Evolutionary conservation across 1,140 invertebrate species (phyloP).

Genomic region (Danaus plexippus): DNA sequence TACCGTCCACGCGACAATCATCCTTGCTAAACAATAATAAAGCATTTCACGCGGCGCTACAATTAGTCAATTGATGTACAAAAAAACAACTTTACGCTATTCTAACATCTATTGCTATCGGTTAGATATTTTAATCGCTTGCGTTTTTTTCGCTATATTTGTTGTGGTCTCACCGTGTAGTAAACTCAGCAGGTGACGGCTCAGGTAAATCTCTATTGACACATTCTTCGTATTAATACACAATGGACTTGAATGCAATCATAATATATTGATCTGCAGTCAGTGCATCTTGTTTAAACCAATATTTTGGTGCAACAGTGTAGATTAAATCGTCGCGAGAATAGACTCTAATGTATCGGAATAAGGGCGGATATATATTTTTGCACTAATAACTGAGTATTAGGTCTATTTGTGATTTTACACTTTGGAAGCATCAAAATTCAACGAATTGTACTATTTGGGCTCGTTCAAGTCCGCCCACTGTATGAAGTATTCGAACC

Average conservation of each 20-base stretch:
- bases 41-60: conserved; percentile 49
- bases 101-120: conserved; percentile 4
- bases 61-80: conserved; percentile 11
- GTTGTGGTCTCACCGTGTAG: conserved; percentile 16
- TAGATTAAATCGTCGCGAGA: background rate
- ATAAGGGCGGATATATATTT: conserved; percentile 5
- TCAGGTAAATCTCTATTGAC: conserved; percentile 53
- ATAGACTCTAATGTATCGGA: conserved; percentile 6
- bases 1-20: conserved; percentile 4
- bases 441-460: conserved; percentile 20
- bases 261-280: conserved; percentile 40
- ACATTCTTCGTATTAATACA: conserved; percentile 37
- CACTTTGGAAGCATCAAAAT: conserved; percentile 20
- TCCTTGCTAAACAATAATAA: conserved; percentile 20
- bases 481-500: conserved; percentile 19
- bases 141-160: conserved; percentile 8
- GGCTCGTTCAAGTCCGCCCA: conserved; percentile 21
- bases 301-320: conserved; percentile 8
- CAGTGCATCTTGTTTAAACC: conserved; percentile 26
- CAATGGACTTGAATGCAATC: conserved; percentile 36
- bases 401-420: conserved; percentile 18
- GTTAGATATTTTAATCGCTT: conserved; percentile 13
- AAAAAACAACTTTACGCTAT: conserved; percentile 1
- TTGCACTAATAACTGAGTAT: background rate
- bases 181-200: conserved; percentile 46